A percentile compares a stretch with the other conserved stretches of the same genome.
phyloP scores from a whole-genome alignment of 2,888 invertebrate species.

The Lithophane ornitopus region DNA sequence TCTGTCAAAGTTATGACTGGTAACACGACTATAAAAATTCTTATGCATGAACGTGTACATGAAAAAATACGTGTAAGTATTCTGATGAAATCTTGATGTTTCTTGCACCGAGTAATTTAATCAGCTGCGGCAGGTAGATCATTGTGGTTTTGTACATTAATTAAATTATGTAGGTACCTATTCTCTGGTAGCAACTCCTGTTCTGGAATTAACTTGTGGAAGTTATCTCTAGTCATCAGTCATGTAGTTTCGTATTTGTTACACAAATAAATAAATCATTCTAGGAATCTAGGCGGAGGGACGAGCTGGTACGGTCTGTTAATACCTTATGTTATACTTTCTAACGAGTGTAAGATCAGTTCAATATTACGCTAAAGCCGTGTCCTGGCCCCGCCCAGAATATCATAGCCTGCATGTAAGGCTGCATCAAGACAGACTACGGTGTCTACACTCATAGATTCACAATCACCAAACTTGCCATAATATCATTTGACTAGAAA shows the following conservation, averaged over 20 bases:
- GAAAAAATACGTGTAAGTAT: slow-evolving; percentile 58
- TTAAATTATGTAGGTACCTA: slow-evolving; percentile 8
- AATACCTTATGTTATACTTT: slow-evolving; percentile 9
- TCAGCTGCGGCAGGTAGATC: slow-evolving; percentile 31
- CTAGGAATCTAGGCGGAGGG: not conserved
- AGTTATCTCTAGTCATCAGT: no score
- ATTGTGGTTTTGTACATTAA: slow-evolving; percentile 11
- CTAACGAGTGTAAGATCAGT: not conserved
- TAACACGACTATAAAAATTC: slow-evolving; percentile 59
- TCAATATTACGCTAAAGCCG: slow-evolving; percentile 7
- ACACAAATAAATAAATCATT: not conserved
- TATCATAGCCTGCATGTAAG: not conserved
- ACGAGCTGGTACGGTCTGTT: not conserved
- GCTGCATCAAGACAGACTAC: not conserved
- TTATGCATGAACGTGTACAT: slow-evolving; percentile 34
- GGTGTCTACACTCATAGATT: not conserved
- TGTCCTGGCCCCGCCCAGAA: slow-evolving; percentile 15
- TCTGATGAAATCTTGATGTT: slow-evolving; percentile 57
- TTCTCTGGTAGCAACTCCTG: not conserved
- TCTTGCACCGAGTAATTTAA: slow-evolving; percentile 50
- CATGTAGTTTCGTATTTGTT: not conserved
- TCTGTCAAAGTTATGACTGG: slow-evolving; percentile 60
- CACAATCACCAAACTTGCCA: not conserved
- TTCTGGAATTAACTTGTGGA: not conserved
- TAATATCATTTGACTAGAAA: not conserved